Evolutionary conservation across 2,888 invertebrate species (phyloP).

Genomic region (Zygaena filipendulae): DNA sequence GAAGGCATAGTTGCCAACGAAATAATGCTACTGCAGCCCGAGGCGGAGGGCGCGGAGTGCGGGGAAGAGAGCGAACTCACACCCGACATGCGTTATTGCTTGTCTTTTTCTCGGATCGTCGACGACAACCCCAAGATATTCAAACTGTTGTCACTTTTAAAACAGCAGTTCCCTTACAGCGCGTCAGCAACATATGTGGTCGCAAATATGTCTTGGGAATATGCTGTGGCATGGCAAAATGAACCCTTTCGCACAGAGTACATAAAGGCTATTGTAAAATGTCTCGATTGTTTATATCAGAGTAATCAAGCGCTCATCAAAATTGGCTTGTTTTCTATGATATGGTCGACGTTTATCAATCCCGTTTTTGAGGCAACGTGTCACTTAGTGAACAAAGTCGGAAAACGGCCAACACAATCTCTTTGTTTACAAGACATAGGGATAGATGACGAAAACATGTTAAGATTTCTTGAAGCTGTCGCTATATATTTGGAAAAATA

Average conservation of each 20-base stretch:
- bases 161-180: slow-evolving; percentile 87
- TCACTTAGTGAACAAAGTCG: slow-evolving; percentile 82
- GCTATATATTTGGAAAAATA: slow-evolving; percentile 59
- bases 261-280: slow-evolving; percentile 73
- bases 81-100: slow-evolving; percentile 1
- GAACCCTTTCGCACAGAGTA: slow-evolving; percentile 72
- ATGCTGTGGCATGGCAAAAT: slow-evolving; percentile 87
- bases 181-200: slow-evolving; percentile 81
- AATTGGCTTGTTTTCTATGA: slow-evolving; percentile 84
- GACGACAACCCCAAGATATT: slow-evolving; percentile 63
- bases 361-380: slow-evolving; percentile 80
- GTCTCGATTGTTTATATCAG: background rate
- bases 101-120: slow-evolving; percentile 22
- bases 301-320: slow-evolving; percentile 22
- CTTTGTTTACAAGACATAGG: slow-evolving; percentile 83
- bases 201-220: slow-evolving; percentile 93
- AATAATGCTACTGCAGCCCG: slow-evolving; percentile 32
- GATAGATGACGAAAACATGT: slow-evolving; percentile 72
- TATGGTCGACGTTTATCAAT: slow-evolving; percentile 92
- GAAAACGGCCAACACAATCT: slow-evolving; percentile 87
- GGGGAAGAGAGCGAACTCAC: slow-evolving; percentile 3
- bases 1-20: slow-evolving; percentile 68
- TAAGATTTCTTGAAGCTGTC: slow-evolving; percentile 51
- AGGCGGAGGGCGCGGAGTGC: background rate
- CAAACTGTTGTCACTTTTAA: slow-evolving; percentile 72